These are phyloP conservation scores for Drosophila ercepeae DNA, from an alignment of 1,140 invertebrate genomes.

Conservation along the genomic window DNA sequence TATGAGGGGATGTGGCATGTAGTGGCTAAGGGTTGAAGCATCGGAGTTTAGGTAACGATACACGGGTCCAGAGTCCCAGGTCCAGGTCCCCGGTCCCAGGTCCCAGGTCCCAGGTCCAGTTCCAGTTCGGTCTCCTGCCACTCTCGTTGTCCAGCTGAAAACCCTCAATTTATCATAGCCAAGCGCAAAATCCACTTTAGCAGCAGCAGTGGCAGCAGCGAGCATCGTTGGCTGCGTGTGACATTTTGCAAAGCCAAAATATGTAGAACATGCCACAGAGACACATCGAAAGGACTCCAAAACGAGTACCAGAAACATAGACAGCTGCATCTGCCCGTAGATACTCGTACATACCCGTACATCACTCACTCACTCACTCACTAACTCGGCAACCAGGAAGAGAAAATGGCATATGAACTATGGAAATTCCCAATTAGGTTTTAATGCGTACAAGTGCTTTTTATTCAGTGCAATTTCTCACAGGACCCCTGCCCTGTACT, in stretches of 20 bases:
- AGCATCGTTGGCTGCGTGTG: conserved; percentile 75
- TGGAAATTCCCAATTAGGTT: conserved; percentile 82
- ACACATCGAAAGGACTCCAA: conserved; percentile 23
- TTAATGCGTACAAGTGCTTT: conserved; percentile 81
- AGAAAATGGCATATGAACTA: conserved; percentile 78
- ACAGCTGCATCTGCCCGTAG: neutral
- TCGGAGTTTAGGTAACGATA: conserved; percentile 50
- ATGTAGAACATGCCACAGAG: conserved; percentile 76
- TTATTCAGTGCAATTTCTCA: conserved; percentile 82
- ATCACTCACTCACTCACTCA: conserved; percentile 17
- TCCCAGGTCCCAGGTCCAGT: no score
- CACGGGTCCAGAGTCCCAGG: conserved; percentile 8
- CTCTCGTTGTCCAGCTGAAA: conserved; percentile 41
- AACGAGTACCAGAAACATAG: neutral
- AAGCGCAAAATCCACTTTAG: conserved; percentile 77
- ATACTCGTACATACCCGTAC: neutral
- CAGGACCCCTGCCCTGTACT: no score
- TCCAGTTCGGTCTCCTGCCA: conserved; percentile 21
- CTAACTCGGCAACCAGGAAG: conserved; percentile 37
- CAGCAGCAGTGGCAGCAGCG: conserved; percentile 20
- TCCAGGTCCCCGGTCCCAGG: neutral
- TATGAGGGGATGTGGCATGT: conserved; percentile 6
- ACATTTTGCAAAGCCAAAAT: conserved; percentile 81
- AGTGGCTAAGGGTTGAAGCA: conserved; percentile 31
- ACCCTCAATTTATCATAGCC: conserved; percentile 78